Evolutionary conservation across 2,888 invertebrate genomes (phyloP).

Genomic region (Cryptus viduatorius): DNA sequence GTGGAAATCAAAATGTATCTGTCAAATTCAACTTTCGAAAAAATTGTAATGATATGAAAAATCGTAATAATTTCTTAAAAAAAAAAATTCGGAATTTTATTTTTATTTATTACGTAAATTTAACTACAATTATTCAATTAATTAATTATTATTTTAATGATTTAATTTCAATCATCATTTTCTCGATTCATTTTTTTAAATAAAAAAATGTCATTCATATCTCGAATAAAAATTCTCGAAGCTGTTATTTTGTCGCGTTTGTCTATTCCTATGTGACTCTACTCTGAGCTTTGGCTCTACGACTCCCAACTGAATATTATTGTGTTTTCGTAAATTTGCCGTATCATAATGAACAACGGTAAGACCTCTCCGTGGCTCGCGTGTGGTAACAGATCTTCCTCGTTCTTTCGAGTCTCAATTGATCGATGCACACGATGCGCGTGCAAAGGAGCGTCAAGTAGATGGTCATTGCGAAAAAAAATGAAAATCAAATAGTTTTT

Average conservation of each 20-base stretch:
- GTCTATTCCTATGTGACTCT: constrained; percentile 5
- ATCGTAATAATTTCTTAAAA: too few species aligned
- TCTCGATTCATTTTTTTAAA: too few species aligned
- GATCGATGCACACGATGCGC: not conserved
- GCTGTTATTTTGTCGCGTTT: not conserved
- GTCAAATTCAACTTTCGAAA: too few species aligned
- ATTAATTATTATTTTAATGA: too few species aligned
- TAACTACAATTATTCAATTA: too few species aligned
- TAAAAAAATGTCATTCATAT: too few species aligned
- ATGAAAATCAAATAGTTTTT: not conserved
- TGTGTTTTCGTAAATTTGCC: constrained; percentile 45
- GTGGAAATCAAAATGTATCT: too few species aligned
- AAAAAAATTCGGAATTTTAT: too few species aligned
- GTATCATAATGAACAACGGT: constrained; percentile 40
- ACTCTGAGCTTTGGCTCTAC: constrained; percentile 21
- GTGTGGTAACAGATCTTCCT: constrained; percentile 13
- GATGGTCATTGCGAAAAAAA: not conserved
- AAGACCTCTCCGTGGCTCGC: constrained; percentile 14
- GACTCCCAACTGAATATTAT: constrained; percentile 37
- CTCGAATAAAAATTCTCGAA: too few species aligned
- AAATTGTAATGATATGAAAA: too few species aligned
- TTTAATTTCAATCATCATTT: too few species aligned
- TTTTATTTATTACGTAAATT: too few species aligned
- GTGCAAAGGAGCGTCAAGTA: not conserved
- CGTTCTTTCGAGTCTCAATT: constrained; percentile 4